Evolutionary conservation across 1,140 invertebrate species (phyloP), one percentile per base, ranked within the genome.

Genomic region (Meloidogyne exigua): DNA sequence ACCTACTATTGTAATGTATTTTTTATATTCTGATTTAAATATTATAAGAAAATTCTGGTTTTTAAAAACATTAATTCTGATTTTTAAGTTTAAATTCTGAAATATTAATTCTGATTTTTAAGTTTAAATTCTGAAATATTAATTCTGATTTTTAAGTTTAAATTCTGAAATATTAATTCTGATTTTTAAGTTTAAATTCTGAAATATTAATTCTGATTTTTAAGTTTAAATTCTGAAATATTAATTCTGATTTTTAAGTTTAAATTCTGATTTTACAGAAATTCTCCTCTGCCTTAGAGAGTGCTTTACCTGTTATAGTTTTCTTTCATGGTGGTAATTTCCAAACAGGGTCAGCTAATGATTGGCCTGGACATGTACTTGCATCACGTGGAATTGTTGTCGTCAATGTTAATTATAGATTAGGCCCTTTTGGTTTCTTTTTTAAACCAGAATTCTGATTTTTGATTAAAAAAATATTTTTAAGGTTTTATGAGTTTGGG

Each of bases 391-490:
- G 94, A 81, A 93, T 98, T 1, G 92, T 98, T 2, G 94, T 99
- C 0, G 95, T 99, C 0, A 94, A 95, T 0, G 91, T 99, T 69
- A 99, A 99, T 88, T 99, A 99, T 89, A 91, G 96, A 28, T 90
- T 99, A 0, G 96, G 96, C 70, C 93, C 95, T 79, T 89, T 98
- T 69, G 85, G 84, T 73, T 23, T 67, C n/a, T 39, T 36, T 7
- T n/a, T 18, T 68, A 21, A 25, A 1, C n/a, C 5, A 42, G 21
- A 68, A n/a, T n/a, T n/a, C n/a, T n/a, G n/a, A n/a, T n/a, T n/a
- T n/a, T n/a, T n/a, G n/a, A n/a, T 18, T 4, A 18, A 28, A 39
- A 32, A 36, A 25, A 18, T 42, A n/a, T 23, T 15, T 18, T 32
- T 11, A 26, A 84, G 83, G 84, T 21, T 86, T 87, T 70, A 78